phyloP scores from a whole-genome alignment of 1,140 invertebrate species.

The Pseudoatta argentina region DNA sequence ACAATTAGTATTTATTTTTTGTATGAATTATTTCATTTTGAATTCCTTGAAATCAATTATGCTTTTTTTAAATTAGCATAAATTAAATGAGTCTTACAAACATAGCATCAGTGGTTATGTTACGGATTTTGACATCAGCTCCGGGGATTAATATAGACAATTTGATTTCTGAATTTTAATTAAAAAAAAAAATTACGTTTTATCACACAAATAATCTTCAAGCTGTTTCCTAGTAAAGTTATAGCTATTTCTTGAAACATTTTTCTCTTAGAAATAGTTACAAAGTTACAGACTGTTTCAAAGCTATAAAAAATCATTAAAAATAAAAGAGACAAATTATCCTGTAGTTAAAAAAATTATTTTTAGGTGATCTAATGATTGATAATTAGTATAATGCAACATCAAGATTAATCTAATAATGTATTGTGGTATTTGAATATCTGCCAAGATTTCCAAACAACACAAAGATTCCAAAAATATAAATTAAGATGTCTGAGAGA shows the following conservation, averaged over 20 bases:
- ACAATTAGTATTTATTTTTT: too few relatives aligned
- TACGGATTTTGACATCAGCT: too few relatives aligned
- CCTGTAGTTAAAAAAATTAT: not conserved
- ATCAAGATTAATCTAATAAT: too few relatives aligned
- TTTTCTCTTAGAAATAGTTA: not conserved
- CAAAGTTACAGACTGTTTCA: not conserved
- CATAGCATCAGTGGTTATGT: too few relatives aligned
- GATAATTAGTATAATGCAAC: too few relatives aligned
- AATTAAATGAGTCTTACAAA: too few relatives aligned
- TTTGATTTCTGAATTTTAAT: too few relatives aligned
- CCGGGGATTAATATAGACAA: too few relatives aligned
- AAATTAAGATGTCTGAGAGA: slow-evolving; percentile 7
- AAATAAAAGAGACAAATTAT: not conserved
- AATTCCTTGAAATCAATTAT: too few relatives aligned
- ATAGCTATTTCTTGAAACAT: not conserved
- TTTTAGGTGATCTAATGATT: not conserved
- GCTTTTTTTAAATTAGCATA: too few relatives aligned
- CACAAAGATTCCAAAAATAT: slow-evolving; percentile 9
- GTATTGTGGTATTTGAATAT: not conserved
- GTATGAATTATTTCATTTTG: too few relatives aligned
- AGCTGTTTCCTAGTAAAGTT: not conserved
- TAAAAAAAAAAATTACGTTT: not conserved
- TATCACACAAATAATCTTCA: not conserved
- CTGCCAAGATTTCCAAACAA: not conserved
- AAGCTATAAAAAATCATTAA: not conserved